A percentile compares a stretch with the other conserved stretches of the same genome.
Evolutionary conservation across 2,888 invertebrate species (phyloP).

Genomic region (Diplazon laetatorius): DNA sequence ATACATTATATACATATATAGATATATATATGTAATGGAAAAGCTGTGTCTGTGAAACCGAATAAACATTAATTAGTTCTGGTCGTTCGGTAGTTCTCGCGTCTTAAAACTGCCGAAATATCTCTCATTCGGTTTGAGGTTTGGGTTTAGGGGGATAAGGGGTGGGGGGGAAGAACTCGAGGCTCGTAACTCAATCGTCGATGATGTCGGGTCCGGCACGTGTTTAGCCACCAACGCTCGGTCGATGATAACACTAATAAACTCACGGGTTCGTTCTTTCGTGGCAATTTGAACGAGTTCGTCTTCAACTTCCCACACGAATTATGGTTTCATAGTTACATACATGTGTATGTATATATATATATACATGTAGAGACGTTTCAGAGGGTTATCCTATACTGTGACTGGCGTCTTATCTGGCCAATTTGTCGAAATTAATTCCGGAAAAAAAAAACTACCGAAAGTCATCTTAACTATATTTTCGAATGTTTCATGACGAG

Average conservation of each 20-base stretch:
- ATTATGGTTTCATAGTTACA: background rate
- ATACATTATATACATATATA: too few relatives aligned
- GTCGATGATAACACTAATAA: slow-evolving; percentile 21
- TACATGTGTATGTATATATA: too few relatives aligned
- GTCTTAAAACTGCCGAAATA: slow-evolving; percentile 42
- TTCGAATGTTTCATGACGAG: too few relatives aligned
- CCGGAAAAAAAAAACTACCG: too few relatives aligned
- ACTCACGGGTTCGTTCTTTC: slow-evolving; percentile 16
- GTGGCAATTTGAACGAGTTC: background rate
- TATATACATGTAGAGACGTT: too few relatives aligned
- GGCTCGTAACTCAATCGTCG: slow-evolving; percentile 48
- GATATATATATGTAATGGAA: background rate
- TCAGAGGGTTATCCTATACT: too few relatives aligned
- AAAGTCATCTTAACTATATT: too few relatives aligned
- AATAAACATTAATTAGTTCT: slow-evolving; percentile 50
- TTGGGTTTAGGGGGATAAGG: too few relatives aligned
- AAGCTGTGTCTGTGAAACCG: slow-evolving; percentile 30
- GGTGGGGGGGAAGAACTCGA: too few relatives aligned
- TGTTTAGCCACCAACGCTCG: background rate
- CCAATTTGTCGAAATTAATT: too few relatives aligned
- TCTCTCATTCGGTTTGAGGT: slow-evolving; percentile 3
- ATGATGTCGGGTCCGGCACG: slow-evolving; percentile 3
- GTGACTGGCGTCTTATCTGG: too few relatives aligned
- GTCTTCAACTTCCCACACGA: background rate
- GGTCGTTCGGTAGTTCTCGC: slow-evolving; percentile 35